Conservation (phyloP, 2,888 invertebrate species). For the Tachystola acroxantha region DNA sequence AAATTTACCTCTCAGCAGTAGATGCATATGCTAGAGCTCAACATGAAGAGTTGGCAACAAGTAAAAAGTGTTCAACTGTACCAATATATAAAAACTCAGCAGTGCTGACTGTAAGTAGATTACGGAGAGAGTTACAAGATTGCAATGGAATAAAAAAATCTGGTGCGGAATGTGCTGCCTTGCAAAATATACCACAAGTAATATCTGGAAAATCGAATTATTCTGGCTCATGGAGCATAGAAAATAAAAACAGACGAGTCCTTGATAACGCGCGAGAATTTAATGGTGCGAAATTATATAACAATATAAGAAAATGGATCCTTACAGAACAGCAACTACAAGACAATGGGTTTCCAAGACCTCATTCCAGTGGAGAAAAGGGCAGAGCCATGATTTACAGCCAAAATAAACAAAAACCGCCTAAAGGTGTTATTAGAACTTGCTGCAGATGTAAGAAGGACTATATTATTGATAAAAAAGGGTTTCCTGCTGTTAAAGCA, state of each 20-base stretch:
- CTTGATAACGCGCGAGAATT: conserved; percentile 49
- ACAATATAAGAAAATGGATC: conserved; percentile 81
- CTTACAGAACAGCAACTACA: conserved; percentile 87
- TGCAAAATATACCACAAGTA: conserved; percentile 37
- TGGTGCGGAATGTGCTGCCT: conserved; percentile 41
- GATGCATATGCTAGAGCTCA: conserved; percentile 86
- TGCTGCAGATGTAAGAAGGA: conserved; percentile 90
- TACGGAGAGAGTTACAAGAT: conserved; percentile 83
- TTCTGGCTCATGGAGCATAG: conserved; percentile 81
- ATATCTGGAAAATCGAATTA: conserved; percentile 36
- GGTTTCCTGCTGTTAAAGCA: conserved; percentile 83
- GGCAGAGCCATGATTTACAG: conserved; percentile 76
- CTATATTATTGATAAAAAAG: conserved; percentile 87
- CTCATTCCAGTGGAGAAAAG: conserved; percentile 76
- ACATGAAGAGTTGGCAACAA: conserved; percentile 85
- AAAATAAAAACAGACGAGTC: conserved; percentile 68
- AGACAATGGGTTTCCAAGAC: conserved; percentile 88
- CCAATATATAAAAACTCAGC: conserved; percentile 88
- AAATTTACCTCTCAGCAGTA: conserved; percentile 82
- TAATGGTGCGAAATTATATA: conserved; percentile 75
- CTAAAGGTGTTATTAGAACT: conserved; percentile 78
- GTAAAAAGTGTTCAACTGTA: conserved; percentile 86
- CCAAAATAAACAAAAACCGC: conserved; percentile 71
- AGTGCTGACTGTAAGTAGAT: conserved; percentile 83
- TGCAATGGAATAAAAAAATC: conserved; percentile 71